Base-by-base conservation (phyloP, 2,113 vertebrate genomes). In the Solea solea region DNA sequence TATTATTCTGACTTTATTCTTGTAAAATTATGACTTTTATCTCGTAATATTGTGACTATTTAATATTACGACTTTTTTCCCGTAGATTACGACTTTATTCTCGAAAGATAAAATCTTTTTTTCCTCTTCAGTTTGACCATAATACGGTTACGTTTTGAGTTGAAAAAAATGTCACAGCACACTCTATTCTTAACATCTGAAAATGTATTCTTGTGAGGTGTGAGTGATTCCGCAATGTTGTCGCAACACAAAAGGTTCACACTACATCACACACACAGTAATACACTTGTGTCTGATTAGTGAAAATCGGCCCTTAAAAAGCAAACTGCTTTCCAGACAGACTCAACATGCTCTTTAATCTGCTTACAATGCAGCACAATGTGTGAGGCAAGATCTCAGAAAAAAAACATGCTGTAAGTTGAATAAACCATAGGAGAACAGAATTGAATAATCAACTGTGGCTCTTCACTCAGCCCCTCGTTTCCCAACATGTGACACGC, bases 401-500 rank as follows among this genome's bases (percentile, higher is more conserved):
- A 88, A 83, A 74, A 73, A 87, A 89, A 83, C 42, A 21, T 21
- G 21, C 21, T 21, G 21, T 21, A 21, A 21, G 69, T 63, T 34
- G 25, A 72, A 83, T 54, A 84, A 87, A 82, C 57, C 58, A 74
- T 68, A 34, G 59, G 86, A 83, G 81, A 87, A 84, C 82, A 64
- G 82, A 78, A 76, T 7, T 63, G 51, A 72, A 82, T 80, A 63
- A 74, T 85, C 52, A 83, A 60, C 81, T 50, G 40, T 57, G 69
- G 70, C 84, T 84, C 76, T 82, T 72, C 45, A 64, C 52, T 69
- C 27, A 0, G 76, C 64, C 74, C 21, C 58, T 80, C 46, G 51
- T 84, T 88, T 78, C 39, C 51, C 64, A 74, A 81, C 83, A 88
- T 79, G 74, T 89, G 79, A 86, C 76, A 64, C 12, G 51, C 65